Evolutionary conservation across 2,888 invertebrate genomes (phyloP).

Genomic region (Tenthredo amoena): DNA sequence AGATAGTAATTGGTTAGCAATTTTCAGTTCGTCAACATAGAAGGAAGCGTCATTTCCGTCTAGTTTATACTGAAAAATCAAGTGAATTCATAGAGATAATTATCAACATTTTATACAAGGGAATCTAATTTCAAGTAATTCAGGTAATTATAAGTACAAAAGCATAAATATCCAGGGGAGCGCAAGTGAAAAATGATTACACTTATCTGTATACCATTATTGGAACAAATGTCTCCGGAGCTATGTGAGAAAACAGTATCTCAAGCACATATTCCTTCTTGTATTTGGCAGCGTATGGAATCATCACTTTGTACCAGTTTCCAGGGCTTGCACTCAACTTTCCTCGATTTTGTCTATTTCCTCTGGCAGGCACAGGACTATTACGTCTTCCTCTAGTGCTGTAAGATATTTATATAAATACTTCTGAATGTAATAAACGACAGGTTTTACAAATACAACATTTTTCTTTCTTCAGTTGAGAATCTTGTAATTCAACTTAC

Average conservation of each 20-base stretch:
- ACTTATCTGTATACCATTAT: conserved; percentile 74
- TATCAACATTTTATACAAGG: neutral
- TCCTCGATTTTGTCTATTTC: conserved; percentile 9
- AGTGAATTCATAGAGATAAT: neutral
- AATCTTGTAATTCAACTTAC: neutral
- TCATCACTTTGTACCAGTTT: conserved; percentile 58
- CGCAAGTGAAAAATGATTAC: neutral
- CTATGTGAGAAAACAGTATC: conserved; percentile 80
- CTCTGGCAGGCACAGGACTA: conserved; percentile 47
- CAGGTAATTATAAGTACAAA: neutral
- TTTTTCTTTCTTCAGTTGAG: neutral
- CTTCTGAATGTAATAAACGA: neutral
- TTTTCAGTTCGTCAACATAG: conserved; percentile 86
- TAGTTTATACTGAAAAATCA: conserved; percentile 76
- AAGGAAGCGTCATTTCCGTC: conserved; percentile 85
- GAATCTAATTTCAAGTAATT: neutral
- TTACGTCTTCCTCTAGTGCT: conserved; percentile 18
- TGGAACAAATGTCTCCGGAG: conserved; percentile 85
- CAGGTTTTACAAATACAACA: neutral
- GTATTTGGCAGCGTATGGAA: conserved; percentile 86
- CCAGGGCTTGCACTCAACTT: conserved; percentile 21
- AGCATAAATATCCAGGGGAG: neutral
- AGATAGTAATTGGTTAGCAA: conserved; percentile 84
- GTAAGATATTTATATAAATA: neutral
- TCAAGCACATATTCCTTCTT: conserved; percentile 83